These are phyloP conservation scores for Augiades crinisus DNA, from an alignment of 2,888 invertebrate genomes.

Conservation along the genomic window DNA sequence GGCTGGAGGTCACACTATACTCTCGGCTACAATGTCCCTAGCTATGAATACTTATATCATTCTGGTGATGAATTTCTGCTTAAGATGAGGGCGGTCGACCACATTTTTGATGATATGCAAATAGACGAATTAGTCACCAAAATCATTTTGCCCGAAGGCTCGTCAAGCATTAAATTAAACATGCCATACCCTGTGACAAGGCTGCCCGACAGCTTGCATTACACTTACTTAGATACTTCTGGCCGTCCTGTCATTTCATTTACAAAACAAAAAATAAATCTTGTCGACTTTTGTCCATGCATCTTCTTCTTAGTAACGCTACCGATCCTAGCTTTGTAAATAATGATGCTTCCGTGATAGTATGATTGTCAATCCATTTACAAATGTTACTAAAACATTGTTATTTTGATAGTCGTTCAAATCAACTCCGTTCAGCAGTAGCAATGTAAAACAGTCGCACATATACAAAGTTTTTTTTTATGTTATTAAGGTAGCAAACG, in stretches of 20 bases:
- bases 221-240: conserved; percentile 96
- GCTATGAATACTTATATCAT: conserved; percentile 96
- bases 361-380: too few relatives aligned
- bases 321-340: too few relatives aligned
- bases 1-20: conserved; percentile 99
- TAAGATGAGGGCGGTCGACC: conserved; percentile 97
- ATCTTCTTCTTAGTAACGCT: too few relatives aligned
- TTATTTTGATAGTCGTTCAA: too few relatives aligned
- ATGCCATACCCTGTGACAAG: conserved; percentile 91
- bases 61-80: conserved; percentile 90
- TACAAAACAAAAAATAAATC: conserved; percentile 89
- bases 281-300: too few relatives aligned
- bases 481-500: too few relatives aligned
- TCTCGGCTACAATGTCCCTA: conserved; percentile 98
- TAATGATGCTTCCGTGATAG: too few relatives aligned
- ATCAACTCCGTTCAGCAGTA: too few relatives aligned
- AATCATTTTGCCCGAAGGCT: conserved; percentile 96
- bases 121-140: conserved; percentile 94
- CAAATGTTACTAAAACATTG: too few relatives aligned
- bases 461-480: too few relatives aligned
- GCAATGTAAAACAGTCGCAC: too few relatives aligned
- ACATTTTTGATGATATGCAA: conserved; percentile 97
- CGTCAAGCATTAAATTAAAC: conserved; percentile 89
- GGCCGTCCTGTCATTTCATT: conserved; percentile 95
- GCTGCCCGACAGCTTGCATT: conserved; percentile 88